phyloP scores from a whole-genome alignment of 2,888 invertebrate species.

The Dicycla oo region DNA sequence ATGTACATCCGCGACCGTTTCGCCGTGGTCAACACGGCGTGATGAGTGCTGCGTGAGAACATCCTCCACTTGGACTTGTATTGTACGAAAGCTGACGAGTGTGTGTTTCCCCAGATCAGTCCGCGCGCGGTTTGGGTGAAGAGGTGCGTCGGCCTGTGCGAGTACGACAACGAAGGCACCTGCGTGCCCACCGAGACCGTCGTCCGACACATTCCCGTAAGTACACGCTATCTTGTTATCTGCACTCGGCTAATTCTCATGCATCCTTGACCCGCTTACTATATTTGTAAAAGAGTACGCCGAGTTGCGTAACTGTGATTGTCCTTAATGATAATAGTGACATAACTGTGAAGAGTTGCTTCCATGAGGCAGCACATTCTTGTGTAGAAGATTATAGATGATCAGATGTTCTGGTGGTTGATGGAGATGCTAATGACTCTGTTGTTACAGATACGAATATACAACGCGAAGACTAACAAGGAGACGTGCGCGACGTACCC shows the following conservation, averaged over 20 bases:
- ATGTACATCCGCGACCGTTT: conserved; percentile 68
- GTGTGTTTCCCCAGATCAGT: conserved; percentile 83
- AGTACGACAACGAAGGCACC: conserved; percentile 77
- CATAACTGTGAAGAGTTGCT: conserved; percentile 67
- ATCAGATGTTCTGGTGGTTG: conserved; percentile 6
- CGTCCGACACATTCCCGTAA: conserved; percentile 82
- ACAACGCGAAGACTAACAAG: conserved; percentile 81
- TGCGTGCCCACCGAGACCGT: conserved; percentile 79
- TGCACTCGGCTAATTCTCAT: conserved; percentile 69
- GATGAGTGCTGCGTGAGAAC: conserved; percentile 79
- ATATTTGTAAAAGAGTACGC: conserved; percentile 64
- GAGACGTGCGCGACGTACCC: conserved; percentile 83
- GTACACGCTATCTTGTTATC: conserved; percentile 77
- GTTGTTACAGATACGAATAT: conserved; percentile 81
- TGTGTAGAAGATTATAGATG: not conserved
- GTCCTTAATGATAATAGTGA: conserved; percentile 78
- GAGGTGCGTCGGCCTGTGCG: conserved; percentile 85
- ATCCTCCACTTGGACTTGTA: conserved; percentile 70
- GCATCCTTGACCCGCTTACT: conserved; percentile 84
- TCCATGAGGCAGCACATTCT: conserved; percentile 53
- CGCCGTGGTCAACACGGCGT: conserved; percentile 47
- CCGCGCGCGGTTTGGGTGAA: conserved; percentile 87
- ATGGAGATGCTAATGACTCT: conserved; percentile 28
- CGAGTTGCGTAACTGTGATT: conserved; percentile 69
- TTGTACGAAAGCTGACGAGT: conserved; percentile 66